Evolutionary conservation across 1,140 invertebrate species (phyloP).

Genomic region (Drosophila ambigua): DNA sequence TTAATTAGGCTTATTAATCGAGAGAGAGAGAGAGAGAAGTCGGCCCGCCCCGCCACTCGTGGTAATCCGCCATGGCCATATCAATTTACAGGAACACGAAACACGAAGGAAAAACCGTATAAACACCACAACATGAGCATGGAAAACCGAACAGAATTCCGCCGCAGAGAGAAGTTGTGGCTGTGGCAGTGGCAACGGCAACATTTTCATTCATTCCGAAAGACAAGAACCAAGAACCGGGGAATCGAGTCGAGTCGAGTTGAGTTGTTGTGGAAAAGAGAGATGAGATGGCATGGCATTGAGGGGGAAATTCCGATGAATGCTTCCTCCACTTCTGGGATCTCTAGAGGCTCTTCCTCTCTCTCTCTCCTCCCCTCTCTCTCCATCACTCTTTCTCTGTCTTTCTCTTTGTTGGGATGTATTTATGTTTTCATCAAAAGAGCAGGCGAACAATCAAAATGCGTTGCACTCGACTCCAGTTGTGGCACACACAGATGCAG

Average conservation of each 20-base stretch:
- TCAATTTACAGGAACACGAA: conserved; percentile 60
- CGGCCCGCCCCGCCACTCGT: conserved; percentile 22
- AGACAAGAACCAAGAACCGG: conserved; percentile 40
- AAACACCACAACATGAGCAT: conserved; percentile 26
- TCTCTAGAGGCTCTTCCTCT: conserved; percentile 61
- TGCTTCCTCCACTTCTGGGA: conserved; percentile 46
- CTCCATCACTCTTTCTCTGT: conserved; percentile 11
- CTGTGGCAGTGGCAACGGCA: conserved; percentile 49
- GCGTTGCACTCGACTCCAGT: conserved; percentile 66
- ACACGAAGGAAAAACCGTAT: conserved; percentile 41
- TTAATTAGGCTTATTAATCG: conserved; percentile 62
- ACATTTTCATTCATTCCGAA: conserved; percentile 71
- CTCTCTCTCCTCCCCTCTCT: conserved; percentile 42
- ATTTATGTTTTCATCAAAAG: conserved; percentile 82
- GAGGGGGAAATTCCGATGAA: conserved; percentile 39
- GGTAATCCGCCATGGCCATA: conserved; percentile 52
- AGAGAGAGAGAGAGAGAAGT: conserved; percentile 28
- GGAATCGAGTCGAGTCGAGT: conserved; percentile 23
- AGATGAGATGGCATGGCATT: background rate
- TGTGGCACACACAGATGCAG: conserved; percentile 30
- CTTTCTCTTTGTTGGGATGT: conserved; percentile 56
- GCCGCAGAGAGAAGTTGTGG: conserved; percentile 46
- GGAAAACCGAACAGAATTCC: conserved; percentile 13
- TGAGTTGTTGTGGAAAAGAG: conserved; percentile 16
- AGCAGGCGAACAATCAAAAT: conserved; percentile 79